These are phyloP conservation scores for Argya squamiceps DNA, from an alignment of 2,797 vertebrate species.

Conservation along the genomic window DNA sequence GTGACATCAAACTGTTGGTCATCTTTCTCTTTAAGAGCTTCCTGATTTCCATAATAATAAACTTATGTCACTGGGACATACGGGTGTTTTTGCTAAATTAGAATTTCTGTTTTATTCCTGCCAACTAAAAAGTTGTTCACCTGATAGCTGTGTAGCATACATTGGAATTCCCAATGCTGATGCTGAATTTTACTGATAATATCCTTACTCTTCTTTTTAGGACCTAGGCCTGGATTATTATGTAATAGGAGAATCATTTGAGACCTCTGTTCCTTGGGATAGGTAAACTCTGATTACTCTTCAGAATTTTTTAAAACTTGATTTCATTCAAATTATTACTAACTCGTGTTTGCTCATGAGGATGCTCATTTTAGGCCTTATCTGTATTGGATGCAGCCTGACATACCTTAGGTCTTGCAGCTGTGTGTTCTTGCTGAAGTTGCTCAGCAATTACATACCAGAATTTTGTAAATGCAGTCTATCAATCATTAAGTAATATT, in stretches of 20 bases:
- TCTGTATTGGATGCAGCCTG: not conserved
- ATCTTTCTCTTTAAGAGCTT: not conserved
- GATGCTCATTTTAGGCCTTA: not conserved
- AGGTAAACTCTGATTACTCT: slow-evolving; percentile 82
- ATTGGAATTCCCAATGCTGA: not conserved
- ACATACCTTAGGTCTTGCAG: not conserved
- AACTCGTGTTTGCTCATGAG: not conserved
- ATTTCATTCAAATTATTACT: not conserved
- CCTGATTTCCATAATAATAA: not conserved
- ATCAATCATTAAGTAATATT: not conserved
- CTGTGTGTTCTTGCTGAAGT: not conserved
- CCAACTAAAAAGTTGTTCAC: not conserved
- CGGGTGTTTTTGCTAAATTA: not conserved
- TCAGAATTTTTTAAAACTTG: not conserved
- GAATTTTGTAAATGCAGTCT: not conserved
- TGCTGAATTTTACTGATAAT: not conserved
- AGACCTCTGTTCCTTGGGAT: slow-evolving; percentile 99
- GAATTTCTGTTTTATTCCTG: not conserved
- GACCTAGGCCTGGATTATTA: slow-evolving; percentile 97
- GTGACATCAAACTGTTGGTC: not conserved
- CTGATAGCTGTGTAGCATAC: not conserved
- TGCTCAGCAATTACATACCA: not conserved
- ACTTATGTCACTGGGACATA: not conserved
- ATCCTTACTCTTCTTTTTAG: slow-evolving; percentile 75
- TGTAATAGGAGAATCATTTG: slow-evolving; percentile 96